Evolutionary conservation across 2,888 invertebrate genomes (phyloP), one percentile per base, ranked within the genome.

Genomic region (Penaeus monodon): DNA sequence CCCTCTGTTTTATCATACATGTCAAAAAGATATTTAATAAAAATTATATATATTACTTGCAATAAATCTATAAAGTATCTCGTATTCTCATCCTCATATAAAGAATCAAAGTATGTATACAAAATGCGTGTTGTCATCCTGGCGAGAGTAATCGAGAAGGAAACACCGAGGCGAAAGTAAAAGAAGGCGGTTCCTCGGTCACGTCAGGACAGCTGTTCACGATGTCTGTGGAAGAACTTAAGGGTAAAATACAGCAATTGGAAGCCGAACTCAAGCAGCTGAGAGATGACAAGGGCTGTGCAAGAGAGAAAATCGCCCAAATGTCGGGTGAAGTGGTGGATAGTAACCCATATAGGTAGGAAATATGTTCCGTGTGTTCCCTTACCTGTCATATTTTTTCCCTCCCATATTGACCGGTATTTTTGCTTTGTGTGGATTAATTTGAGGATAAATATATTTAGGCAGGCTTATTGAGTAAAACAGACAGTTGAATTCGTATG

Each of bases 291-390:
- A 70, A 64, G 14, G 77, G 68, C 6, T 29, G 73, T 8, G 81
- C 33, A 10, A 80, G 90, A 65, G 83, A 86, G 33, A 90, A 89
- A 76, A 90, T 90, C 33, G 80, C 84, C 6, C 84, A 90, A 33
- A 90, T 90, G 90, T 98, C 98, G 74, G 95, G 97, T 0, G 98
- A 99, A 94, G 99, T 99, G 20, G 96, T 97, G 22, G 99, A 99
- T 93, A 96, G 97, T 1, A 99, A 99, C 94, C 99, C 99, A 0
- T 99, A 99, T 94, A 97, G 97, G 97, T 97, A 93, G 90, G 74
- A 24, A 49, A 79, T 65, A 63, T 57, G 44, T 20, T 78, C 12
- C 22, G 66, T 33, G n/a, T 63, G 66, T 3, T 44, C 22, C 22
- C 22, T 33, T 66, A 44, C 20, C 29, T 83, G 57, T 57, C 57